These are phyloP conservation scores for Tachina lurida DNA, from an alignment of 2,888 invertebrate genomes.

Conservation along the genomic window DNA sequence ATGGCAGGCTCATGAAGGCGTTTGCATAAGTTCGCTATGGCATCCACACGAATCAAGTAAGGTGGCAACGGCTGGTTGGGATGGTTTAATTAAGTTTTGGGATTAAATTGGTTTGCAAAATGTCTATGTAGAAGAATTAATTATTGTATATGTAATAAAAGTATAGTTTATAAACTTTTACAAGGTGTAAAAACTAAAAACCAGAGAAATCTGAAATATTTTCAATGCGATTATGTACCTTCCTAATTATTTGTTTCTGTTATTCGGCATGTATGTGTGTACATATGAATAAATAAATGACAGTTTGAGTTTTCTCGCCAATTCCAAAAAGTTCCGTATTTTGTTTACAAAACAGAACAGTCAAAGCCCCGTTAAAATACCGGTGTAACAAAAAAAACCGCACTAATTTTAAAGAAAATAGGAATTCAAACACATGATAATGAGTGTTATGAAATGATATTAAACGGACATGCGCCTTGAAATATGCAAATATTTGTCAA, in stretches of 20 bases:
- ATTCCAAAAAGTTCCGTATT: background rate
- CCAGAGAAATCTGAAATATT: background rate
- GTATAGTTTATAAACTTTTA: background rate
- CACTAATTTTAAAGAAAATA: background rate
- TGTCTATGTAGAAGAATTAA: background rate
- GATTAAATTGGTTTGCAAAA: slow-evolving; percentile 86
- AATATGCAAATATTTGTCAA: slow-evolving; percentile 60
- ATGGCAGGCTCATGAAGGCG: slow-evolving; percentile 99
- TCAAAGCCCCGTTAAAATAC: slow-evolving; percentile 20
- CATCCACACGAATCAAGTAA: slow-evolving; percentile 99
- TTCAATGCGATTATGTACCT: background rate
- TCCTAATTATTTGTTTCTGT: slow-evolving; percentile 9
- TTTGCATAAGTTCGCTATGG: slow-evolving; percentile 97
- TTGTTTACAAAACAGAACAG: slow-evolving; percentile 64
- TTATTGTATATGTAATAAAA: slow-evolving; percentile 20
- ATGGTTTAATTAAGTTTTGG: slow-evolving; percentile 99
- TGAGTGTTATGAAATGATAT: slow-evolving; percentile 51
- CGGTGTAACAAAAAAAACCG: slow-evolving; percentile 39
- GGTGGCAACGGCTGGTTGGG: slow-evolving; percentile 99
- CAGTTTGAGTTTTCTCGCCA: slow-evolving; percentile 42
- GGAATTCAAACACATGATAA: slow-evolving; percentile 26
- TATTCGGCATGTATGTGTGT: too few species aligned
- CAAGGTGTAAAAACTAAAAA: background rate
- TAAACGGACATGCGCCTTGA: slow-evolving; percentile 65
- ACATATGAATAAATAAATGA: slow-evolving; percentile 64